phyloP scores from a whole-genome alignment of 2,113 vertebrate species.

The Phocoena phocoena region DNA sequence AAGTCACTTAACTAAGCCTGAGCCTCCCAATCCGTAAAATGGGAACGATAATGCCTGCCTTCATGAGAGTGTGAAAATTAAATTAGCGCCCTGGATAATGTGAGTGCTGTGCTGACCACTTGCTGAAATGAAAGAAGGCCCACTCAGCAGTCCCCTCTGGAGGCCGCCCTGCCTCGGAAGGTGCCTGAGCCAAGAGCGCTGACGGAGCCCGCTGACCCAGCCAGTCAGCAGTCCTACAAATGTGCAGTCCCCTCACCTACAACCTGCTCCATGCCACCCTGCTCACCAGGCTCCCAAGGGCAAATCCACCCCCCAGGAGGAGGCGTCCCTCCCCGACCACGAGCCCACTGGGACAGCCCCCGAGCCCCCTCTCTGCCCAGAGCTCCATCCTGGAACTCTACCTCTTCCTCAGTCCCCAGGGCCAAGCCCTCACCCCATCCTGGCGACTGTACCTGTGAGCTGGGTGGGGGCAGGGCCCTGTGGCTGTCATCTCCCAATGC shows the following conservation, averaged over 20 bases:
- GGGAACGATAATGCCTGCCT: neutral
- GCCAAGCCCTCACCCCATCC: neutral
- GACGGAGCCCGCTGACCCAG: neutral
- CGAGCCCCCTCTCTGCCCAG: neutral
- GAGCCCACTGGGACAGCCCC: neutral
- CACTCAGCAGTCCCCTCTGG: neutral
- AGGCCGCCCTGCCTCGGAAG: neutral
- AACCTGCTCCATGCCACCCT: neutral
- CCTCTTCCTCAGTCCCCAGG: neutral
- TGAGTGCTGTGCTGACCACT: neutral
- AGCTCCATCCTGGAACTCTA: neutral
- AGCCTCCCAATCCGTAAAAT: neutral
- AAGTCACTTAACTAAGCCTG: constrained; percentile 17
- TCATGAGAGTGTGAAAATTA: neutral
- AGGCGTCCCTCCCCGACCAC: neutral
- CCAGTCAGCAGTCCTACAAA: neutral
- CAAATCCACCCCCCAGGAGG: neutral
- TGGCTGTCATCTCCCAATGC: neutral
- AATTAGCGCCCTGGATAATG: neutral
- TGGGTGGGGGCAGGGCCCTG: neutral
- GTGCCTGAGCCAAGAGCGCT: neutral
- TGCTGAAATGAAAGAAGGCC: neutral
- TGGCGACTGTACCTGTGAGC: neutral
- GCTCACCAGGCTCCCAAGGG: neutral
- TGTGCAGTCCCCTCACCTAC: neutral